These are phyloP conservation scores for Therioaphis trifolii DNA, from an alignment of 2,888 invertebrate species.

Conservation along the genomic window DNA sequence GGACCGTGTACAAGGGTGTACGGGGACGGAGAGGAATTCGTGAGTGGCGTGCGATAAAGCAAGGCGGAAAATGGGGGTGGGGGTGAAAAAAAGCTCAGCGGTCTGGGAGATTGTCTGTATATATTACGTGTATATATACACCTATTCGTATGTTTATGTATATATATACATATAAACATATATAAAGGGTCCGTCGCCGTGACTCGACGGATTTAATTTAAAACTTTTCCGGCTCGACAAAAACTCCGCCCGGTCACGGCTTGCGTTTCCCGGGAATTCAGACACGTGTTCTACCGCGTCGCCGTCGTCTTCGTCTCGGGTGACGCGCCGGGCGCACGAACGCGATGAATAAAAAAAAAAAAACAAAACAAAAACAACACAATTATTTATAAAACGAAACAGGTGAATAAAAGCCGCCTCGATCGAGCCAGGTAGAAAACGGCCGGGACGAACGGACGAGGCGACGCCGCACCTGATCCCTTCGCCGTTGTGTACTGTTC, in stretches of 20 bases:
- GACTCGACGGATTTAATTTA: constrained; percentile 58
- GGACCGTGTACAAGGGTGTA: background rate
- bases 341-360: background rate
- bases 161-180: no score
- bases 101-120: constrained; percentile 15
- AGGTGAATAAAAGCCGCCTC: background rate
- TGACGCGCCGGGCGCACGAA: background rate
- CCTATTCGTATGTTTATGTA: no score
- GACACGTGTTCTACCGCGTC: constrained; percentile 44
- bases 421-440: background rate
- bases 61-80: background rate
- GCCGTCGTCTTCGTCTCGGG: background rate
- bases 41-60: background rate
- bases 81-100: background rate
- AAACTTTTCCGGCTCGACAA: constrained; percentile 55
- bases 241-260: background rate
- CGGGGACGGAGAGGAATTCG: background rate
- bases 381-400: no score
- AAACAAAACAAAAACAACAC: no score
- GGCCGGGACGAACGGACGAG: background rate
- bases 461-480: background rate
- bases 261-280: constrained; percentile 32
- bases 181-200: background rate
- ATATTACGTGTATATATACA: no score
- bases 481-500: background rate